Evolutionary conservation across 2,797 vertebrate genomes (phyloP).

Genomic region (Sitta carolinensis): DNA sequence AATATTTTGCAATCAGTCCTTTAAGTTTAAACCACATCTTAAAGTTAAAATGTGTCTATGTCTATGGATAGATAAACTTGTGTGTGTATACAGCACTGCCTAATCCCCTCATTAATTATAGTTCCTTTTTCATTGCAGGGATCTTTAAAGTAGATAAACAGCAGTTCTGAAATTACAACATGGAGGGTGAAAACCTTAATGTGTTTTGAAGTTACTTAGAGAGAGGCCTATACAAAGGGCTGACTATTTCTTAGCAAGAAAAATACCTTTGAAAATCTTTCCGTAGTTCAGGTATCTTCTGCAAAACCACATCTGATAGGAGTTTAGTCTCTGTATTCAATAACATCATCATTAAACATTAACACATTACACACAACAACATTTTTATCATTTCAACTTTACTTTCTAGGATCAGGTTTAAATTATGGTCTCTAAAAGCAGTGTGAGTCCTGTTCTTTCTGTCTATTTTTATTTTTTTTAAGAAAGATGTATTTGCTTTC

Average conservation of each 20-base stretch:
- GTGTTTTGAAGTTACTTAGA: slow-evolving; percentile 67
- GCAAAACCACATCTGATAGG: slow-evolving; percentile 85
- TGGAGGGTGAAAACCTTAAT: slow-evolving; percentile 20
- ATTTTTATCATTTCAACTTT: slow-evolving; percentile 82
- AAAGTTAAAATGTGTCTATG: background rate
- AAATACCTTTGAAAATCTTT: slow-evolving; percentile 78
- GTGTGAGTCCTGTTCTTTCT: background rate
- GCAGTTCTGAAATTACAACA: slow-evolving; percentile 44
- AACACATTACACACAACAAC: slow-evolving; percentile 76
- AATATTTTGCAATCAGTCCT: slow-evolving; percentile 47
- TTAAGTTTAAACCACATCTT: slow-evolving; percentile 31
- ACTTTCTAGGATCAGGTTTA: slow-evolving; percentile 64
- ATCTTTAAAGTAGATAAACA: slow-evolving; percentile 60
- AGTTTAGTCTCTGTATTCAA: slow-evolving; percentile 84
- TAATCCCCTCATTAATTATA: slow-evolving; percentile 45
- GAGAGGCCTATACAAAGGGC: slow-evolving; percentile 75
- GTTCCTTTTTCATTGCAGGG: slow-evolving; percentile 1
- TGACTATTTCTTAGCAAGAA: slow-evolving; percentile 81
- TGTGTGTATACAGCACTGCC: background rate
- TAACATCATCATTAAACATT: slow-evolving; percentile 84
- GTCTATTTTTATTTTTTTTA: background rate
- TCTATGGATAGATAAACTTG: slow-evolving; percentile 32
- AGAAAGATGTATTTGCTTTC: slow-evolving; percentile 50
- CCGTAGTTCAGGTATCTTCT: slow-evolving; percentile 75
- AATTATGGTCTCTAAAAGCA: slow-evolving; percentile 64